Percentiles rank a stretch among this genome's conserved stretches.
Conservation (phyloP, 2,888 invertebrate species). For the Xanthorhoe designata region DNA sequence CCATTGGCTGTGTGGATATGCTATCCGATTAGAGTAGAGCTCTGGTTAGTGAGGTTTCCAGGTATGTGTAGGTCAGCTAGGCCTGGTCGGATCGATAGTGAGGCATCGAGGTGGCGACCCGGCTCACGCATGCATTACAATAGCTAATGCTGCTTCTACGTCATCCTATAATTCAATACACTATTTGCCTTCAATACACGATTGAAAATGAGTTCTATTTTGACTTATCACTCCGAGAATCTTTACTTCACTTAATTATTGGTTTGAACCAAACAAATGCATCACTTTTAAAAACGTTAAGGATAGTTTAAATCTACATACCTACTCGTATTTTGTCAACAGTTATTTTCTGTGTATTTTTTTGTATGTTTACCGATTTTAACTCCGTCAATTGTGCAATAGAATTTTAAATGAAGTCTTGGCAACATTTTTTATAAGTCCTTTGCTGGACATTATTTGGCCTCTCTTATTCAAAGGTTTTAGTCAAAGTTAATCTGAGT, state of each 20-base stretch:
- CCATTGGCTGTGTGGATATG: conserved; percentile 52
- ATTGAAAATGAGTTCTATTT: conserved; percentile 6
- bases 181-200: conserved; percentile 53
- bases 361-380: no score
- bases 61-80: conserved; percentile 53
- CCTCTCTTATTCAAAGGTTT: no score
- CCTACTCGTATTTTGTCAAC: no score
- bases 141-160: conserved; percentile 72
- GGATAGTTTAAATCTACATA: no score
- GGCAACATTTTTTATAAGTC: no score
- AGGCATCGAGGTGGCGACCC: conserved; percentile 69
- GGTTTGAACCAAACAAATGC: neutral
- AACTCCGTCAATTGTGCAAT: no score
- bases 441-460: no score
- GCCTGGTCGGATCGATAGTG: conserved; percentile 55
- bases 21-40: conserved; percentile 56
- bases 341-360: no score
- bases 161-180: conserved; percentile 58
- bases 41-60: conserved; percentile 36
- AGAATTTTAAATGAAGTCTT: no score
- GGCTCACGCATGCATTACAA: conserved; percentile 78
- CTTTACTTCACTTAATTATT: neutral
- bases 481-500: no score
- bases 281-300: neutral
- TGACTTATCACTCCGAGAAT: neutral